Evolutionary conservation across 2,797 vertebrate species (phyloP).

Genomic region (Diplodus sargus): DNA sequence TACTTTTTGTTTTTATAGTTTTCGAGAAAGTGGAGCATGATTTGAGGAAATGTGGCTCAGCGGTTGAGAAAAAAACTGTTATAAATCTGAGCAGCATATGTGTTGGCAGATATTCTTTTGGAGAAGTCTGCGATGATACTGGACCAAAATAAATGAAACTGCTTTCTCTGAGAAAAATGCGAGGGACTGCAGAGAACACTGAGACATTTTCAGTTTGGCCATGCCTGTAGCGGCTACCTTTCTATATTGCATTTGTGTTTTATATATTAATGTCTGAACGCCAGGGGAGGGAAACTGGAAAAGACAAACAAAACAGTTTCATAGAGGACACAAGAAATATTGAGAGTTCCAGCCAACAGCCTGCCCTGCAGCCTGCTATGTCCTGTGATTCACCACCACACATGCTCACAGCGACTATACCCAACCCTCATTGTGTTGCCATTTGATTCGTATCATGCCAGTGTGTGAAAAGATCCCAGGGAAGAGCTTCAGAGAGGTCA

Average conservation of each 20-base stretch:
- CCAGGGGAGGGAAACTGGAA: slow-evolving; percentile 6
- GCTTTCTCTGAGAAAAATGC: slow-evolving; percentile 13
- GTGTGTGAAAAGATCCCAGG: slow-evolving; percentile 24
- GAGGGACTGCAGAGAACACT: not conserved
- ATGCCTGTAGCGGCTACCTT: not conserved
- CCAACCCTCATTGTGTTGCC: slow-evolving; percentile 8
- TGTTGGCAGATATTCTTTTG: slow-evolving; percentile 35
- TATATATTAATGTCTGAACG: not conserved
- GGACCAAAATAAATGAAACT: slow-evolving; percentile 32
- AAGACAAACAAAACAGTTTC: too few relatives aligned
- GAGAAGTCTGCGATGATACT: slow-evolving; percentile 31
- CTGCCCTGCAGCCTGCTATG: slow-evolving; percentile 27
- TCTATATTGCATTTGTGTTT: not conserved
- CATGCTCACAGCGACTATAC: slow-evolving; percentile 15
- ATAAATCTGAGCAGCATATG: slow-evolving; percentile 38
- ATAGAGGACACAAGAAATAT: slow-evolving; percentile 1
- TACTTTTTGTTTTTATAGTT: not conserved
- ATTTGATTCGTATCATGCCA: slow-evolving; percentile 20
- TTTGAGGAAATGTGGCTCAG: slow-evolving; percentile 31
- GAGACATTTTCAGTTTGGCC: slow-evolving; percentile 10
- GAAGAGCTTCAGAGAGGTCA: slow-evolving; percentile 29
- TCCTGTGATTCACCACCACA: slow-evolving; percentile 30
- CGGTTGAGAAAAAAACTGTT: slow-evolving; percentile 32
- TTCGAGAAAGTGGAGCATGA: not conserved
- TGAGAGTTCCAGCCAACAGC: slow-evolving; percentile 29